Percentiles rank a stretch among this genome's conserved stretches.
These are phyloP conservation scores for Ormyrus nitidulus DNA, from an alignment of 2,888 invertebrate species.

Conservation along the genomic window DNA sequence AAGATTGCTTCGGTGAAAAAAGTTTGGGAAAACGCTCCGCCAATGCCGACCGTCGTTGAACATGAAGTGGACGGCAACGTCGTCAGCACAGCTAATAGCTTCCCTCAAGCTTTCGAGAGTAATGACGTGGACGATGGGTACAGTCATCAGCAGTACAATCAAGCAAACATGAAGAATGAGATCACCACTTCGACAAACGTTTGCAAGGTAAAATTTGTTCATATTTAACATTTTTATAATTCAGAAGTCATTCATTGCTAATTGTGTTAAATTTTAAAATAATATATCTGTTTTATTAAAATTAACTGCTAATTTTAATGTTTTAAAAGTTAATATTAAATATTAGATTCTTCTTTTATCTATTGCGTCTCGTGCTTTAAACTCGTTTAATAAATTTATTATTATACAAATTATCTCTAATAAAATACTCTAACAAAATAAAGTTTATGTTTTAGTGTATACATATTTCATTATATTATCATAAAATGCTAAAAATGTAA, in stretches of 20 bases:
- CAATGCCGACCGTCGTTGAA: conserved; percentile 83
- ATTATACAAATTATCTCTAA: too few relatives aligned
- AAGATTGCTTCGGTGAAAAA: conserved; percentile 96
- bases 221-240: neutral
- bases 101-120: conserved; percentile 74
- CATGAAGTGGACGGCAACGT: conserved; percentile 78
- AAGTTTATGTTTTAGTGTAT: too few relatives aligned
- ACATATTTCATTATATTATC: too few relatives aligned
- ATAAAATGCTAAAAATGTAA: too few relatives aligned
- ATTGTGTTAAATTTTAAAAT: neutral
- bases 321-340: too few relatives aligned
- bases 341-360: too few relatives aligned
- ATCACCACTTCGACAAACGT: conserved; percentile 82
- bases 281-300: too few relatives aligned
- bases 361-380: too few relatives aligned
- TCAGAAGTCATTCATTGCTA: neutral
- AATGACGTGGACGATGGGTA: conserved; percentile 78
- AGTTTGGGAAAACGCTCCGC: conserved; percentile 83
- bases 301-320: too few relatives aligned
- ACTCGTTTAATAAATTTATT: too few relatives aligned
- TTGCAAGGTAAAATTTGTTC: conserved; percentile 79
- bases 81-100: conserved; percentile 72
- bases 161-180: conserved; percentile 76
- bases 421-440: too few relatives aligned
- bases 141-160: conserved; percentile 77